Evolutionary conservation across 2,797 vertebrate species (phyloP).

Genomic region (Anomalospiza imberbis): DNA sequence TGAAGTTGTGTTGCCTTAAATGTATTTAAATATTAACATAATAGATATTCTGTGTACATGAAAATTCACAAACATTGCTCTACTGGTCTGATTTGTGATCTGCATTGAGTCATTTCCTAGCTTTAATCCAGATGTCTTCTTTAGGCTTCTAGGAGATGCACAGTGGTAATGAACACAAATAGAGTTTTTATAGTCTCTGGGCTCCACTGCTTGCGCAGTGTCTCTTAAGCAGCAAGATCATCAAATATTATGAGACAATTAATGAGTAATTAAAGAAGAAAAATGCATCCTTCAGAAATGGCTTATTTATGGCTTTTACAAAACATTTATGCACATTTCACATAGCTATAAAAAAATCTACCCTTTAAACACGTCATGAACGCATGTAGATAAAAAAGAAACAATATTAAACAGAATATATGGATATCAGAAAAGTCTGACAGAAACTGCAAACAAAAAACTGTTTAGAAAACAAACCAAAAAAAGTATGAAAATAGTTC

Average conservation of each 20-base stretch:
- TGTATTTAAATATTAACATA: background rate
- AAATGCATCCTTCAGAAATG: background rate
- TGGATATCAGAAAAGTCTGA: background rate
- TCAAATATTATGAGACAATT: background rate
- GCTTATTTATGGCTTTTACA: background rate
- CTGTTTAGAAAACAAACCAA: background rate
- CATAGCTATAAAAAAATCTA: background rate
- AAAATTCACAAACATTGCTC: background rate
- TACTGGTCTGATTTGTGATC: background rate
- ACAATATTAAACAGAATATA: background rate
- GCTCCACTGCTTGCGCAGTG: background rate
- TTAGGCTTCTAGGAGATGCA: background rate
- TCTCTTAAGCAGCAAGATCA: background rate
- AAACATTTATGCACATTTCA: background rate
- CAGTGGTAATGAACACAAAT: background rate
- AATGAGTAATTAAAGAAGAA: background rate
- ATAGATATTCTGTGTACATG: background rate
- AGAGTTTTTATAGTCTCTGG: background rate
- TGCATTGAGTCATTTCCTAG: background rate
- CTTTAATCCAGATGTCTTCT: constrained; percentile 12
- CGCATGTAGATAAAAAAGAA: background rate
- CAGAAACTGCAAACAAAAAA: background rate
- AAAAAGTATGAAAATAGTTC: background rate
- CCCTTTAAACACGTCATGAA: background rate
- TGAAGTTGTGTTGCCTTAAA: background rate